phyloP scores from a whole-genome alignment of 2,113 vertebrate species.

The Dascyllus trimaculatus region DNA sequence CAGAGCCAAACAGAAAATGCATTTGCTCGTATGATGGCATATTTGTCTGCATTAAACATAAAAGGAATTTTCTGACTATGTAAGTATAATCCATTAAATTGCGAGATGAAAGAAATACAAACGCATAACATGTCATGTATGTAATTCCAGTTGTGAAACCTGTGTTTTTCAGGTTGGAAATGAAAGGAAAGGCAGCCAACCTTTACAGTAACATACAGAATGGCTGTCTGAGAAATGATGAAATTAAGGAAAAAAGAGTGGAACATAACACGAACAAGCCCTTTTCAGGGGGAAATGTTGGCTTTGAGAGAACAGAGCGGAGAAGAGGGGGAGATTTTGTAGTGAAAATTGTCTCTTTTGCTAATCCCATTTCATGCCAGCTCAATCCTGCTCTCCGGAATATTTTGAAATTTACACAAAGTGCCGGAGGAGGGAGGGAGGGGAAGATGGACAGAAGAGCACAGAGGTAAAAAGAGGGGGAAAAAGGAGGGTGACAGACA shows the following conservation, averaged over 20 bases:
- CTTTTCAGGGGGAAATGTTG: constrained; percentile 29
- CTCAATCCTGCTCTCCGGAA: constrained; percentile 71
- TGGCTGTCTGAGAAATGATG: constrained; percentile 22
- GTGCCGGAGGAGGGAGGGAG: constrained; percentile 4
- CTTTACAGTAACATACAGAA: constrained; percentile 6
- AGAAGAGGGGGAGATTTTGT: constrained; percentile 59
- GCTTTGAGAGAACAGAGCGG: constrained; percentile 55
- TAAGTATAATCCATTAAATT: neutral
- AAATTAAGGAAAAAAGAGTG: neutral
- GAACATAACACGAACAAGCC: constrained; percentile 8
- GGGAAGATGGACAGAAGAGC: constrained; percentile 1
- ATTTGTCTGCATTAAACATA: no score
- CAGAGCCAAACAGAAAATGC: no score
- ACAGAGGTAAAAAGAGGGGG: neutral
- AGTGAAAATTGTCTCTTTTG: constrained; percentile 78
- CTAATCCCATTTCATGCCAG: constrained; percentile 82
- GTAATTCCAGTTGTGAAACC: neutral
- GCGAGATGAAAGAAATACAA: no score
- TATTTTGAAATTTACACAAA: constrained; percentile 69
- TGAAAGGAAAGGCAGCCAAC: neutral
- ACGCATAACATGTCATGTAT: no score
- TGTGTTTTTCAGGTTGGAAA: neutral
- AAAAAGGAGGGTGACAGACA: neutral
- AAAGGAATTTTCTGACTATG: no score
- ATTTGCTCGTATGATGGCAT: no score